phyloP scores from a whole-genome alignment of 2,888 invertebrate genomes.

The Tachina lurida region DNA sequence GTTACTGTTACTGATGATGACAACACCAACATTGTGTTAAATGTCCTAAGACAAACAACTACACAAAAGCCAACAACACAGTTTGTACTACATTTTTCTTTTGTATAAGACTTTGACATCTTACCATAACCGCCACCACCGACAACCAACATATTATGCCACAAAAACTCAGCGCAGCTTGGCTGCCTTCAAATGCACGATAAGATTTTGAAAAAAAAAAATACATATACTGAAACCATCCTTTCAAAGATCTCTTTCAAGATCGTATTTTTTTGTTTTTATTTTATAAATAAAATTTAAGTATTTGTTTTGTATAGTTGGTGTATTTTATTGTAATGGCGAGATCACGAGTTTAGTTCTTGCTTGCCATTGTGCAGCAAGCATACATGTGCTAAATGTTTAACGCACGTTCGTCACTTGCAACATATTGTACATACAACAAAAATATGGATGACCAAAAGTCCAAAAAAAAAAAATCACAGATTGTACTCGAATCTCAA shows the following conservation, averaged over 20 bases:
- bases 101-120: slow-evolving; percentile 64
- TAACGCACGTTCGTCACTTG: slow-evolving; percentile 70
- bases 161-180: slow-evolving; percentile 12
- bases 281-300: slow-evolving; percentile 17
- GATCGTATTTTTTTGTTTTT: slow-evolving; percentile 19
- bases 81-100: slow-evolving; percentile 51
- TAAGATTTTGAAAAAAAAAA: slow-evolving; percentile 1
- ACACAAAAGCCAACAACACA: slow-evolving; percentile 33
- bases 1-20: slow-evolving; percentile 43
- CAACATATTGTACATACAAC: slow-evolving; percentile 56
- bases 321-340: slow-evolving; percentile 67
- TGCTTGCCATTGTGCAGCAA: slow-evolving; percentile 52
- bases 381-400: slow-evolving; percentile 68
- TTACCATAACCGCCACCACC: slow-evolving; percentile 61
- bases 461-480: slow-evolving; percentile 39
- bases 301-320: slow-evolving; percentile 44
- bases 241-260: slow-evolving; percentile 57
- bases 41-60: slow-evolving; percentile 65
- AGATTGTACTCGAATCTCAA: slow-evolving; percentile 50
- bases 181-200: not conserved
- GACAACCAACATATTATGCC: slow-evolving; percentile 25
- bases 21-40: slow-evolving; percentile 65
- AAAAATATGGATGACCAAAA: slow-evolving; percentile 72
- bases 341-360: slow-evolving; percentile 67
- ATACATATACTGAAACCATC: slow-evolving; percentile 40